Evolutionary conservation across 2,888 invertebrate genomes (phyloP).

Genomic region (Cryptophagus acutangulus): DNA sequence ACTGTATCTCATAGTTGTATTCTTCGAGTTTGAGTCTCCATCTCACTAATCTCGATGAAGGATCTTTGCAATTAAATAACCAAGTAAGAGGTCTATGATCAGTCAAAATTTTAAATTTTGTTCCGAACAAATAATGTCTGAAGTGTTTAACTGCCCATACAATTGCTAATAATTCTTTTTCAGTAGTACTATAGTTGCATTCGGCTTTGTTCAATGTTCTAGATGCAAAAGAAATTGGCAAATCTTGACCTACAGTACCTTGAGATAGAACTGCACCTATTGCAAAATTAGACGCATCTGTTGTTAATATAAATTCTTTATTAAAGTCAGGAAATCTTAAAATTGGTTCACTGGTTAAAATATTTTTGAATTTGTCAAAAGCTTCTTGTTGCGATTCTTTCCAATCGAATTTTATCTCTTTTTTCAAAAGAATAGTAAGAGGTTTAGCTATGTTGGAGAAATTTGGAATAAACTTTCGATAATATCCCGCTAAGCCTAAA

Average conservation of each 20-base stretch:
- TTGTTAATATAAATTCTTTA: slow-evolving; percentile 30
- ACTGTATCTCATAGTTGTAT: slow-evolving; percentile 9
- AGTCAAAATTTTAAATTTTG: slow-evolving; percentile 2
- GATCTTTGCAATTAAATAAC: slow-evolving; percentile 2
- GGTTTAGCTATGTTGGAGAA: slow-evolving; percentile 21
- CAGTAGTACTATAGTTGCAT: not conserved
- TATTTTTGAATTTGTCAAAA: slow-evolving; percentile 24
- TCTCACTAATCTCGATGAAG: not conserved
- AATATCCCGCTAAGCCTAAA: slow-evolving; percentile 25
- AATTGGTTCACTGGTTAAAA: slow-evolving; percentile 18
- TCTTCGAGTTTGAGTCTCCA: slow-evolving; percentile 8
- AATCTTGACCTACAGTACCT: slow-evolving; percentile 4
- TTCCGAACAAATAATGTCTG: not conserved
- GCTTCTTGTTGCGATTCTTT: slow-evolving; percentile 18
- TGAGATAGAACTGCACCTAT: slow-evolving; percentile 33
- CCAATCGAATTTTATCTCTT: slow-evolving; percentile 17
- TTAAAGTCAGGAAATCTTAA: slow-evolving; percentile 34
- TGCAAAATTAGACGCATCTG: slow-evolving; percentile 31
- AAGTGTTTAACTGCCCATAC: slow-evolving; percentile 2
- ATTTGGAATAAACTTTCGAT: slow-evolving; percentile 20
- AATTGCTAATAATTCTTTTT: slow-evolving; percentile 1
- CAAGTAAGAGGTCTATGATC: slow-evolving; percentile 1
- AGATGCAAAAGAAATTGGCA: not conserved
- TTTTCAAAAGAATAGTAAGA: slow-evolving; percentile 20
- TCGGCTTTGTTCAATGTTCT: slow-evolving; percentile 1